Conservation (phyloP, 2,797 vertebrate genomes). For the Dendrocincla tyrannina region DNA sequence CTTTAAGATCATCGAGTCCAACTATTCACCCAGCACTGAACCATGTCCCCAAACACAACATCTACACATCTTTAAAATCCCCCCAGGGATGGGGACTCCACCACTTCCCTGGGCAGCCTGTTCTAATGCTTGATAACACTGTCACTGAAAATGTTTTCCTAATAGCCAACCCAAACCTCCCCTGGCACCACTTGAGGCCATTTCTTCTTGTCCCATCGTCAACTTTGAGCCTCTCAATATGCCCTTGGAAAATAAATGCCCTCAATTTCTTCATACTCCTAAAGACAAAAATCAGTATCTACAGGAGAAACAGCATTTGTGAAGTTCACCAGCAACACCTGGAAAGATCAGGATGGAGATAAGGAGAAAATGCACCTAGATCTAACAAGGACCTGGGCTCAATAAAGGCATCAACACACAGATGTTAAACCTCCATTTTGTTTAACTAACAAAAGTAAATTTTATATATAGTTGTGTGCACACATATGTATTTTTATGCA, state of each 20-base stretch:
- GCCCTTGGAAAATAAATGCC: accelerated
- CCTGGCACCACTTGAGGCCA: neutral
- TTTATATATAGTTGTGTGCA: neutral
- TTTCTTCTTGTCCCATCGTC: neutral
- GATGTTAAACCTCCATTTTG: neutral
- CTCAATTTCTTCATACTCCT: neutral
- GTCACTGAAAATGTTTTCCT: neutral
- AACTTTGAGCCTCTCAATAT: neutral
- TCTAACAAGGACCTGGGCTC: neutral
- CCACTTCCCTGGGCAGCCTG: neutral
- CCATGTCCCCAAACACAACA: neutral
- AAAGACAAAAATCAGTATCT: neutral
- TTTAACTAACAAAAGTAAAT: neutral
- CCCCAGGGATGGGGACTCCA: neutral
- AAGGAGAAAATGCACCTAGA: neutral
- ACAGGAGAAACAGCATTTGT: neutral
- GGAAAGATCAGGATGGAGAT: neutral
- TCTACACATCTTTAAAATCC: neutral
- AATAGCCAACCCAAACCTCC: neutral
- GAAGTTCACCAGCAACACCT: neutral
- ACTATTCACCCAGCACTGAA: too few relatives aligned
- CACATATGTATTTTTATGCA: neutral
- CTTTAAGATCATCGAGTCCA: neutral
- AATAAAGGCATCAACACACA: neutral
- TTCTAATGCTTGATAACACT: neutral